Percentiles rank a stretch among this genome's conserved stretches.
phyloP scores from a whole-genome alignment of 1,140 invertebrate species.

The Kradibia gibbosae region DNA sequence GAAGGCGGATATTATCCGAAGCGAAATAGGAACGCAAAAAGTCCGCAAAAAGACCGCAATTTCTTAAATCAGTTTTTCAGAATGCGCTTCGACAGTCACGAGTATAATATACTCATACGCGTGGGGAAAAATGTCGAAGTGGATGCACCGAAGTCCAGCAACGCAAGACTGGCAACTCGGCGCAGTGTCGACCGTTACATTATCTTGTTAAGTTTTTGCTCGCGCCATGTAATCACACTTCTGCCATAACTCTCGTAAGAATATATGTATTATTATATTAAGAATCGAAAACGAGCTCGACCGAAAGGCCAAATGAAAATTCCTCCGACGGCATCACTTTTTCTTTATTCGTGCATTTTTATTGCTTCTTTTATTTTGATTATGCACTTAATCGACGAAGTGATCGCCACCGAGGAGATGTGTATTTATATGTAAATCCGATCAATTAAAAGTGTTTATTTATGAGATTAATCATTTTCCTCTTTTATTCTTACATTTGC shows the following conservation, averaged over 20 bases:
- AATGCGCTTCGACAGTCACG: background rate
- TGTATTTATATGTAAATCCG: background rate
- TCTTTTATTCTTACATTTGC: background rate
- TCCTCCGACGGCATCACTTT: background rate
- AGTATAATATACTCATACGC: background rate
- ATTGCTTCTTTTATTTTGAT: background rate
- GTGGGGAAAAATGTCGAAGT: background rate
- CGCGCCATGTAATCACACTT: slow-evolving; percentile 34
- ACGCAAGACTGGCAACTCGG: background rate
- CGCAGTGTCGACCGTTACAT: slow-evolving; percentile 22
- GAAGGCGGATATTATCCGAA: background rate
- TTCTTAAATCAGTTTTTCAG: slow-evolving; percentile 16
- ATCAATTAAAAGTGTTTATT: background rate
- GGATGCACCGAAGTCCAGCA: background rate
- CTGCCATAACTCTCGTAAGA: slow-evolving; percentile 25
- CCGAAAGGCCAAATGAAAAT: slow-evolving; percentile 22
- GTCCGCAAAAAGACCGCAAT: too few relatives aligned
- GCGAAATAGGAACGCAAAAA: background rate
- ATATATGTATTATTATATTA: slow-evolving; percentile 31
- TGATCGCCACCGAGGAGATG: background rate
- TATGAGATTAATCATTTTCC: background rate
- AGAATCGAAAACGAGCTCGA: slow-evolving; percentile 3
- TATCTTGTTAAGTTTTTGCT: slow-evolving; percentile 46
- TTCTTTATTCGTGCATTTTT: background rate
- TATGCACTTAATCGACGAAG: background rate